Base-by-base conservation (phyloP, 2,797 vertebrate genomes). In the Tenualosa ilisha region DNA sequence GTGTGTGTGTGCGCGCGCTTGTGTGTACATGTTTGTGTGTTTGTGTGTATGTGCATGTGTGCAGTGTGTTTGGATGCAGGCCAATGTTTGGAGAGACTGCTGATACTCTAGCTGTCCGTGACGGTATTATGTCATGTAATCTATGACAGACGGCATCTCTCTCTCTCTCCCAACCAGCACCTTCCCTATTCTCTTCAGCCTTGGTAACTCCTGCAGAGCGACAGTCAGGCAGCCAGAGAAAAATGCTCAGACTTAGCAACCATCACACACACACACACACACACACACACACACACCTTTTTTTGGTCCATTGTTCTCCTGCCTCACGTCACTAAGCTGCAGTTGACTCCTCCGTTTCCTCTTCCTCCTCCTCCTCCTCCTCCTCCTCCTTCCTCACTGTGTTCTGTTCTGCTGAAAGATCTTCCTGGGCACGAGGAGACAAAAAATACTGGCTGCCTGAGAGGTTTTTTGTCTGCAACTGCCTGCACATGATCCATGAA, bases 111-210 rank as follows among this genome's bases (percentile, higher is more conserved):
- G 15, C 31, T 11, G 68, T 12, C 37, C 15, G 31, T 37, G 68
- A 13, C 17, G 68, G 68, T 37, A 40, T 75, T 75, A 75, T 75
- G 68, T 75, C 68, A 75, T 43, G 17, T 75, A 75, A 75, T 40
- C 68, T 75, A 75, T 75, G 68, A 75, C 68, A 75, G 68, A 75
- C 40, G 68, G 31, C 13, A 40, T 75, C 68, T 43, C 37, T 59
- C 46, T 75, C 68, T 43, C 37, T 59, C 46, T 17, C 31, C 31
- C 31, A 31, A 31, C 31, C 31, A 31, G 31, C 31, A 31, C 56
- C 56, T n/a, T 1, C 24, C 11, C 24, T 22, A 65, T 26, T 63
- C 61, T n/a, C 61, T n/a, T 65, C 63, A 13, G 11, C 63, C 26
- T 11, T 31, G 0, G 56, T 7, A 20, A 59, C 56, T 6, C 53